These are phyloP conservation scores for Dioctria rufipes DNA, from an alignment of 2,888 invertebrate species.

Conservation along the genomic window DNA sequence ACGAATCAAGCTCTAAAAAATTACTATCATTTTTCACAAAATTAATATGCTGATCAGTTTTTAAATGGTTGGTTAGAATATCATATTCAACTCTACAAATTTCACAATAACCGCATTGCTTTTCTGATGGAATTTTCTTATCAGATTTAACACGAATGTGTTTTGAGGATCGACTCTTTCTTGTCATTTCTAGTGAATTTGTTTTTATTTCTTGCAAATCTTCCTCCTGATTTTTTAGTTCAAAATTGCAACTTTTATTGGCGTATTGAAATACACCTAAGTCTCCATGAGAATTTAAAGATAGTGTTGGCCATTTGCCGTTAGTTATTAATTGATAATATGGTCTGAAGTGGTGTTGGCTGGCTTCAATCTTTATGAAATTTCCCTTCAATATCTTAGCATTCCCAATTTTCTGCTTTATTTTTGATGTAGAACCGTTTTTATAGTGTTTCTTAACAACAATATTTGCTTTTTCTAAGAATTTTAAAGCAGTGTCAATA, in stretches of 20 bases:
- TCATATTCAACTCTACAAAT: constrained; percentile 84
- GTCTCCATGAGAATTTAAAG: constrained; percentile 62
- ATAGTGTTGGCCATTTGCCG: constrained; percentile 69
- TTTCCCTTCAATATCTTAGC: constrained; percentile 78
- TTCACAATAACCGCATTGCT: constrained; percentile 82
- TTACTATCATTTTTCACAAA: constrained; percentile 83
- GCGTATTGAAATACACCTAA: constrained; percentile 55
- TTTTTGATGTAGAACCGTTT: constrained; percentile 62
- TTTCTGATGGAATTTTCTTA: constrained; percentile 64
- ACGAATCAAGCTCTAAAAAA: constrained; percentile 81
- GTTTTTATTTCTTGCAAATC: constrained; percentile 1
- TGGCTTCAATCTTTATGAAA: constrained; percentile 80
- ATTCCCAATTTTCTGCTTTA: constrained; percentile 65
- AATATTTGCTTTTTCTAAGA: constrained; percentile 79
- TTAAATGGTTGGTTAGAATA: constrained; percentile 80
- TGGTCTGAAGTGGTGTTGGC: constrained; percentile 67
- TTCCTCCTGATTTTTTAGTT: constrained; percentile 55
- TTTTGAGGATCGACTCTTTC: constrained; percentile 66
- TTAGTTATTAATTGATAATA: constrained; percentile 68
- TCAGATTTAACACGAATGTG: constrained; percentile 51
- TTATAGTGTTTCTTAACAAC: constrained; percentile 69
- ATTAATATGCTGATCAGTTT: constrained; percentile 81
- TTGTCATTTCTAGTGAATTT: constrained; percentile 65
- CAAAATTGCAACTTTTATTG: constrained; percentile 45
- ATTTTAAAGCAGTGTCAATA: constrained; percentile 75